A percentile compares a stretch with the other conserved stretches of the same genome.
phyloP scores from a whole-genome alignment of 2,113 vertebrate genomes.

The mouse (Mus musculus) region DNA sequence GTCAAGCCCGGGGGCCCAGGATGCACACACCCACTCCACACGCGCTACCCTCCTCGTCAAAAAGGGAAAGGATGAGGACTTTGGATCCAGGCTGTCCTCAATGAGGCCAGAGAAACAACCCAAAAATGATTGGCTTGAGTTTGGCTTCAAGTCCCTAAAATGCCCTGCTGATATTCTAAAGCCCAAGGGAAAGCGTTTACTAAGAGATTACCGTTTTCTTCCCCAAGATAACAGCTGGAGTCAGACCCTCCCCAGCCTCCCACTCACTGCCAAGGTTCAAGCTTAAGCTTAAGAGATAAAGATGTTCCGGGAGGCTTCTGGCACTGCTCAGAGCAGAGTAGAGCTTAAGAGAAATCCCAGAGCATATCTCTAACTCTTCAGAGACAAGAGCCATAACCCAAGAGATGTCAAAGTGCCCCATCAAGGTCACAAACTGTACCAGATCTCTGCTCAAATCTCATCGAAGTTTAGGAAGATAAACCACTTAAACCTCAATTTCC shows the following conservation, averaged over 20 bases:
- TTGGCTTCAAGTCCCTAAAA: conserved; percentile 15
- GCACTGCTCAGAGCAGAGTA: not conserved
- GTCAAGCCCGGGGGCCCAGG: not conserved
- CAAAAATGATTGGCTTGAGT: not conserved
- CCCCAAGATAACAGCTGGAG: not conserved
- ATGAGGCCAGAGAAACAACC: not conserved
- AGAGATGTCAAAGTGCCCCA: not conserved
- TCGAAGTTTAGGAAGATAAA: not conserved
- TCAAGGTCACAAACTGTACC: conserved; percentile 28
- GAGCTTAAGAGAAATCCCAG: not conserved
- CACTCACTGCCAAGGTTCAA: not conserved
- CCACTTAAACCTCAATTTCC: conserved; percentile 22
- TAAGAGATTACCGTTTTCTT: not conserved
- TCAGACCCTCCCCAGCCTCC: too few species aligned
- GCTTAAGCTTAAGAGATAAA: conserved; percentile 12
- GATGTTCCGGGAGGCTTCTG: not conserved
- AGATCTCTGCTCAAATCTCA: conserved; percentile 41
- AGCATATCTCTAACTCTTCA: not conserved
- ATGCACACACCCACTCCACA: not conserved
- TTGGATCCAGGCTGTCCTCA: not conserved
- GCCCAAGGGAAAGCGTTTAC: not conserved
- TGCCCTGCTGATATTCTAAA: not conserved
- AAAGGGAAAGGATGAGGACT: not conserved
- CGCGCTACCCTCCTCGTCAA: not conserved
- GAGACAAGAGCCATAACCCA: not conserved